These are phyloP conservation scores for Theonella swinhoei DNA, from an alignment of 37 sponge, comb jelly and placozoan species.

Conservation along the genomic window DNA sequence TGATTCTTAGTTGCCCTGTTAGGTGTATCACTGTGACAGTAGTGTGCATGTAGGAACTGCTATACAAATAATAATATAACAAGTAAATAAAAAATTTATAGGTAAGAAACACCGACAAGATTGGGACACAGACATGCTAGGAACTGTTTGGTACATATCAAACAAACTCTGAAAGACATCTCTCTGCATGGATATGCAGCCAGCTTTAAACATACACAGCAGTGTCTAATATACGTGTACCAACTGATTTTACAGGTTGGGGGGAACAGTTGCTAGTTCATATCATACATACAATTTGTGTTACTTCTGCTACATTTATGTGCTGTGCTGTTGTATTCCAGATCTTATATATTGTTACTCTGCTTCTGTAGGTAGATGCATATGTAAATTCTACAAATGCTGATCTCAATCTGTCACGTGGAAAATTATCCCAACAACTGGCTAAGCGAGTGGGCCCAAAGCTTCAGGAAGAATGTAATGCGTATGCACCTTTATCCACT, in stretches of 20 bases:
- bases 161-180: no score
- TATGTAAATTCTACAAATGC: constrained; percentile 43
- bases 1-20: neutral
- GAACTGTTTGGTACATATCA: no score
- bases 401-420: constrained; percentile 24
- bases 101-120: no score
- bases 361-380: constrained; percentile 33
- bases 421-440: constrained; percentile 7
- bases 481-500: constrained; percentile 28
- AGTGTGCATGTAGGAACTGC: neutral
- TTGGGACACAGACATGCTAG: no score
- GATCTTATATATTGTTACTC: neutral
- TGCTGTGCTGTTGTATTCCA: no score
- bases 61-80: neutral
- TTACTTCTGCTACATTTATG: neutral
- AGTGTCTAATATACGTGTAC: no score
- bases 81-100: no score
- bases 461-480: constrained; percentile 33
- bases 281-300: neutral
- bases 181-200: no score
- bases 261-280: no score
- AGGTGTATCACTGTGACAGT: neutral
- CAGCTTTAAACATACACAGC: no score
- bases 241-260: no score
- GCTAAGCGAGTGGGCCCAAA: constrained; percentile 20